Evolutionary conservation across 2,888 invertebrate genomes (phyloP).

Genomic region (Pristionchus maxplancki): DNA sequence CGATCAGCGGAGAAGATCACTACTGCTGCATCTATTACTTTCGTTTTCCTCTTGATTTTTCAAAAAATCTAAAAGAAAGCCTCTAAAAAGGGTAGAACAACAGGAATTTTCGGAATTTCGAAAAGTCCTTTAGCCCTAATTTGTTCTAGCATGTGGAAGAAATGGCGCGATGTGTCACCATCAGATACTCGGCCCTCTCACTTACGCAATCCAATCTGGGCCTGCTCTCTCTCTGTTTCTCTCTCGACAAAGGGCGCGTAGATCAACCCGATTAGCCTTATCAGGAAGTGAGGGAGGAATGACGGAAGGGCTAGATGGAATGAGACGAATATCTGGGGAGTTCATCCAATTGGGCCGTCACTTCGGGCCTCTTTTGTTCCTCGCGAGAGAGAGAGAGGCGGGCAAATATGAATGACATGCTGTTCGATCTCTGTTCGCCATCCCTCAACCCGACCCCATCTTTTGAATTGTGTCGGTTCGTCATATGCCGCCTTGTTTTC

Average conservation of each 20-base stretch:
- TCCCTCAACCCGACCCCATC: conserved; percentile 2
- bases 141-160: neutral
- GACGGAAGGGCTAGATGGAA: neutral
- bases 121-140: neutral
- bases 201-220: conserved; percentile 15
- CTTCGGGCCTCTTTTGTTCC: conserved; percentile 19
- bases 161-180: neutral
- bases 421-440: neutral
- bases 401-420: conserved; percentile 33
- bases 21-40: no score
- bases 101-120: no score
- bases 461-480: neutral
- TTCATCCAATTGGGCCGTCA: conserved; percentile 33
- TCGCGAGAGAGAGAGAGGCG: neutral
- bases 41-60: no score
- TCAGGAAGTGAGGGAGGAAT: conserved; percentile 18
- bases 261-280: conserved; percentile 24
- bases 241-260: neutral
- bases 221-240: neutral
- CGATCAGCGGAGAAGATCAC: neutral
- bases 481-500: neutral
- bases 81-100: no score
- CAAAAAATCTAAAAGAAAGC: no score
- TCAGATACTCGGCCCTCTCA: conserved; percentile 24
- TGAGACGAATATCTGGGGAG: neutral